Percentiles rank a stretch among this genome's conserved stretches.
Conservation (phyloP, 2,888 invertebrate genomes). For the Aporophyla nigra region DNA sequence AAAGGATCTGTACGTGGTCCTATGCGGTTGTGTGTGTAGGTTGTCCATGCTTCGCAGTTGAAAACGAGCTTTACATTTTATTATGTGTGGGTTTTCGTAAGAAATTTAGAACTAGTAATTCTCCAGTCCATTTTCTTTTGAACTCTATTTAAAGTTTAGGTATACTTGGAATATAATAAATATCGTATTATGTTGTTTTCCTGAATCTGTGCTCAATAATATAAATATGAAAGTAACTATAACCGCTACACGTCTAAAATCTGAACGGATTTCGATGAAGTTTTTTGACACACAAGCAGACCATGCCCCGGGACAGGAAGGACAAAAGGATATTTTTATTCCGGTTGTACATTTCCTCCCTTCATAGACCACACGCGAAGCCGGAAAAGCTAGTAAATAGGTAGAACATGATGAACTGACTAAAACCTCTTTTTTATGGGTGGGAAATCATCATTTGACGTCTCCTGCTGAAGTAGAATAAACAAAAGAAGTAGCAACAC, state of each 20-base stretch:
- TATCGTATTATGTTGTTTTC: not conserved
- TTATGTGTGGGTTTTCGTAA: not conserved
- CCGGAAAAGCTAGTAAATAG: too few relatives aligned
- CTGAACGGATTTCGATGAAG: not conserved
- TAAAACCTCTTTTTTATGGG: too few relatives aligned
- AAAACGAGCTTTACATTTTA: conserved; percentile 19
- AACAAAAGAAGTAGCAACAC: too few relatives aligned
- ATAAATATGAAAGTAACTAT: not conserved
- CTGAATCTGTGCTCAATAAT: not conserved
- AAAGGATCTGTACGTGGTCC: conserved; percentile 20
- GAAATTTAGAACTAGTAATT: conserved; percentile 13
- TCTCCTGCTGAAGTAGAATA: too few relatives aligned
- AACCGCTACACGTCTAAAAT: not conserved
- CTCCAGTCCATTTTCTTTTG: not conserved
- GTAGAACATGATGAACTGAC: too few relatives aligned
- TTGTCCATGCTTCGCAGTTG: conserved; percentile 13
- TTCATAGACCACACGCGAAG: too few relatives aligned
- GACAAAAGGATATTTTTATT: too few relatives aligned
- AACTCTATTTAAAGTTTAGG: not conserved
- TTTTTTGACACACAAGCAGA: not conserved
- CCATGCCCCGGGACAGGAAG: too few relatives aligned
- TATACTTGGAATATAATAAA: not conserved
- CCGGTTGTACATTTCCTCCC: too few relatives aligned
- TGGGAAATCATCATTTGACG: too few relatives aligned
- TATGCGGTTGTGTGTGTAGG: not conserved